These are phyloP conservation scores for Ptyas mucosa DNA, from an alignment of 2,113 vertebrate genomes.

Conservation along the genomic window DNA sequence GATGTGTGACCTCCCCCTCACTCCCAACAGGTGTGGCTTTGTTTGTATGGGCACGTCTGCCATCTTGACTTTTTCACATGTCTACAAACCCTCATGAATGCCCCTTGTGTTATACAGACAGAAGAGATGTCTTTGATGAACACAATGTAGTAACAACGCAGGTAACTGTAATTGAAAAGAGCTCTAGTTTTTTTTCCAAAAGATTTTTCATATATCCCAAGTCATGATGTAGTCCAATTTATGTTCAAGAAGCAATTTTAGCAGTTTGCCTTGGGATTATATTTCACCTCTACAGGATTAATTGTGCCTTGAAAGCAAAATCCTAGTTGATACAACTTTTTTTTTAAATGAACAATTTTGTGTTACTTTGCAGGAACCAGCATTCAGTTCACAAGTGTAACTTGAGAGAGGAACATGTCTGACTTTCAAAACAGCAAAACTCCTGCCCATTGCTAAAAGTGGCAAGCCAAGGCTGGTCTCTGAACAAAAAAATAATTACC, in stretches of 20 bases:
- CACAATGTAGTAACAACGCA: background rate
- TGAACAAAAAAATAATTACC: background rate
- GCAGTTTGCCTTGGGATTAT: background rate
- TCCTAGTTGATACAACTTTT: background rate
- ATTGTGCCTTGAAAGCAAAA: background rate
- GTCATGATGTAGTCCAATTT: background rate
- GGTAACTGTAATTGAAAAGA: background rate
- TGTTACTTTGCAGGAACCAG: background rate
- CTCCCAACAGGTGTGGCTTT: background rate
- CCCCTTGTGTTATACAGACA: background rate
- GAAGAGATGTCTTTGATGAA: background rate
- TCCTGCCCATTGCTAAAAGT: background rate
- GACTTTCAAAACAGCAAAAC: background rate
- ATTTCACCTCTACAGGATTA: background rate
- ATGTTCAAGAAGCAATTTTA: background rate
- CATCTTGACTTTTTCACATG: background rate
- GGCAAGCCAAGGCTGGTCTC: background rate
- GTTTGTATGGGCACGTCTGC: background rate
- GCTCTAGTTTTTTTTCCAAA: background rate
- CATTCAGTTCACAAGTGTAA: background rate
- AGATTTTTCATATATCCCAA: background rate
- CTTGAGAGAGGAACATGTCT: too few relatives aligned
- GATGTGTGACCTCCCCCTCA: background rate
- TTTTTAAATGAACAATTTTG: background rate
- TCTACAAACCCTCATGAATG: background rate